Evolutionary conservation across 1,140 invertebrate genomes (phyloP).

Genomic region (Euwallacea fornicatus): DNA sequence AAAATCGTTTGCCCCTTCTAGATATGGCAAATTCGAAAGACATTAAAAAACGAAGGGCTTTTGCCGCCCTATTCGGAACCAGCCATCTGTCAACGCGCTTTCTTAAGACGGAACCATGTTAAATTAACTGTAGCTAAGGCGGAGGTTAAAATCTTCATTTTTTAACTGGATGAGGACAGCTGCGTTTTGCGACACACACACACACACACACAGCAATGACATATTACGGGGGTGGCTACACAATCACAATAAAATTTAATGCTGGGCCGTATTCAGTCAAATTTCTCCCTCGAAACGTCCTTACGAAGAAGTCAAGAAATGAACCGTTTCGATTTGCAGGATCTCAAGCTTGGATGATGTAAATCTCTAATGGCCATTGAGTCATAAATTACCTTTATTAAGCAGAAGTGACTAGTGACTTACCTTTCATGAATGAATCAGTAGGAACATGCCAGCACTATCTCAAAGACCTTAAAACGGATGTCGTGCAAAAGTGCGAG

Average conservation of each 20-base stretch:
- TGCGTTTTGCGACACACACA: conserved; percentile 47
- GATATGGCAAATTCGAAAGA: conserved; percentile 11
- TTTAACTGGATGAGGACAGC: conserved; percentile 48
- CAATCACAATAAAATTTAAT: conserved; percentile 49
- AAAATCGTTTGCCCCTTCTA: conserved; percentile 16
- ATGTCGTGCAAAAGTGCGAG: too few relatives aligned
- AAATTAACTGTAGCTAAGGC: conserved; percentile 54
- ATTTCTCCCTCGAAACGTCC: too few relatives aligned
- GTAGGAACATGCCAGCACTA: too few relatives aligned
- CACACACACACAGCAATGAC: conserved; percentile 48
- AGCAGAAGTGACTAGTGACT: too few relatives aligned
- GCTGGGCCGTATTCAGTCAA: too few relatives aligned
- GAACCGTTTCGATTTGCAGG: too few relatives aligned
- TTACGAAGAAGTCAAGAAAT: too few relatives aligned
- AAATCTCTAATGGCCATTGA: too few relatives aligned
- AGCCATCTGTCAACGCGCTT: conserved; percentile 39
- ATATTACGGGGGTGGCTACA: conserved; percentile 53
- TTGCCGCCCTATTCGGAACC: conserved; percentile 34
- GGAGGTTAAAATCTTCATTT: conserved; percentile 54
- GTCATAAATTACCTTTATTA: too few relatives aligned
- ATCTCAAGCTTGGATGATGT: too few relatives aligned
- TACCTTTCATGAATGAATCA: too few relatives aligned
- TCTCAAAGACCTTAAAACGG: too few relatives aligned
- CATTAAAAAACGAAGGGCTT: conserved; percentile 37
- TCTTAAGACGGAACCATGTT: conserved; percentile 45